A percentile compares a stretch with the other conserved stretches of the same genome.
Evolutionary conservation across 2,888 invertebrate species (phyloP).

Genomic region (Dicroscelio sp.): DNA sequence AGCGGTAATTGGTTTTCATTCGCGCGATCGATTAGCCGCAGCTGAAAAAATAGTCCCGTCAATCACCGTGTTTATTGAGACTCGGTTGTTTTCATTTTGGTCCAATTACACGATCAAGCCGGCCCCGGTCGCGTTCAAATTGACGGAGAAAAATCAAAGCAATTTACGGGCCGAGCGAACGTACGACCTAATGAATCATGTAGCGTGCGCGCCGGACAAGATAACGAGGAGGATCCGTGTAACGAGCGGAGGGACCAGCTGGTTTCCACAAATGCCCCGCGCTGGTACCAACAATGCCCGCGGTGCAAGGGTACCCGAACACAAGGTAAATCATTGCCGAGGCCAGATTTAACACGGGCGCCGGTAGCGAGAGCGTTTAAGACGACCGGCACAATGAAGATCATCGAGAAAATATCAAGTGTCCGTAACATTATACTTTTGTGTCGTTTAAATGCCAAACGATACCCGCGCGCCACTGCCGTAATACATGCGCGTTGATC

Average conservation of each 20-base stretch:
- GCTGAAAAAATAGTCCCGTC: slow-evolving; percentile 89
- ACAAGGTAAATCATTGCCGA: slow-evolving; percentile 88
- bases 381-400: slow-evolving; percentile 89
- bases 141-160: slow-evolving; percentile 41
- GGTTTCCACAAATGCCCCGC: slow-evolving; percentile 61
- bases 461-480: slow-evolving; percentile 39
- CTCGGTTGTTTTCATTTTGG: slow-evolving; percentile 25
- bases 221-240: slow-evolving; percentile 70
- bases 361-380: slow-evolving; percentile 80
- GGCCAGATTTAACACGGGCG: slow-evolving; percentile 51
- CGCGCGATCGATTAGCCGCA: slow-evolving; percentile 83
- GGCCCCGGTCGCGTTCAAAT: slow-evolving; percentile 1
- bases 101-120: slow-evolving; percentile 41
- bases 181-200: slow-evolving; percentile 70
- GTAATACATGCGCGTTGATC: slow-evolving; percentile 42
- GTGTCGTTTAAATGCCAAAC: slow-evolving; percentile 90
- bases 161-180: slow-evolving; percentile 43
- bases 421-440: slow-evolving; percentile 91
- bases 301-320: slow-evolving; percentile 88
- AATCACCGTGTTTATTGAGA: slow-evolving; percentile 66
- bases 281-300: slow-evolving; percentile 62
- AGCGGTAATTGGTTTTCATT: slow-evolving; percentile 88
- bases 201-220: slow-evolving; percentile 47
- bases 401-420: slow-evolving; percentile 91
- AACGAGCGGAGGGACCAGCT: slow-evolving; percentile 57